Conservation (phyloP, 53 echinoderm and acorn worm species). For the Zoroaster sp. region DNA sequence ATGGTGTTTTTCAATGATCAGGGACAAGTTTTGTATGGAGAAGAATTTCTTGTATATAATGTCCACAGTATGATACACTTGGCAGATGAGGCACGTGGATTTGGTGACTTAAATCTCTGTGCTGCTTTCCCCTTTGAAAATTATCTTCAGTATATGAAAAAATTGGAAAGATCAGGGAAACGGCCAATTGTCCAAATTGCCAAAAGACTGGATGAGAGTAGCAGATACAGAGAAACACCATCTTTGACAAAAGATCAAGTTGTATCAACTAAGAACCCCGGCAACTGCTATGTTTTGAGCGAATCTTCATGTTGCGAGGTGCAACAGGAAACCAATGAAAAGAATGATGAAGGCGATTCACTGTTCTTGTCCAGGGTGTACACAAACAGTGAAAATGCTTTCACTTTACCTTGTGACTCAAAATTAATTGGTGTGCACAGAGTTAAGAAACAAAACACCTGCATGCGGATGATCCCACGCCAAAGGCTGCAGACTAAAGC, state of each 20-base stretch:
- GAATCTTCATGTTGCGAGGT: slow-evolving; percentile 71
- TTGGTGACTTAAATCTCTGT: too few species aligned
- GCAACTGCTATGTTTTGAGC: slow-evolving; percentile 62
- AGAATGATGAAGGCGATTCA: slow-evolving; percentile 25
- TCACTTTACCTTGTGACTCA: slow-evolving; percentile 62
- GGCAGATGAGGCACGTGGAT: too few species aligned
- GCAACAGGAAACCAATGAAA: slow-evolving; percentile 50
- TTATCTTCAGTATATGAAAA: too few species aligned
- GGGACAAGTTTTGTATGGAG: too few species aligned
- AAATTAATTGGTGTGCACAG: slow-evolving; percentile 71
- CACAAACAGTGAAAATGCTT: slow-evolving; percentile 61
- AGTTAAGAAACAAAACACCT: slow-evolving; percentile 55
- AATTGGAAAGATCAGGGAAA: too few species aligned
- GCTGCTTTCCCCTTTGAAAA: too few species aligned
- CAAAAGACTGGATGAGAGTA: too few species aligned
- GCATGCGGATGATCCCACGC: slow-evolving; percentile 52
- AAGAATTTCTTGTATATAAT: too few species aligned
- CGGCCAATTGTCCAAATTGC: too few species aligned
- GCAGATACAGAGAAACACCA: too few species aligned
- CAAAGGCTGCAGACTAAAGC: slow-evolving; percentile 52
- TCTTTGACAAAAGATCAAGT: background rate
- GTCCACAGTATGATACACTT: too few species aligned
- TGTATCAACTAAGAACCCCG: slow-evolving; percentile 57
- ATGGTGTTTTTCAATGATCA: too few species aligned
- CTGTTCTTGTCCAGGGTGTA: slow-evolving; percentile 64